phyloP scores from a whole-genome alignment of 2,113 vertebrate species.

The Anoura caudifer region DNA sequence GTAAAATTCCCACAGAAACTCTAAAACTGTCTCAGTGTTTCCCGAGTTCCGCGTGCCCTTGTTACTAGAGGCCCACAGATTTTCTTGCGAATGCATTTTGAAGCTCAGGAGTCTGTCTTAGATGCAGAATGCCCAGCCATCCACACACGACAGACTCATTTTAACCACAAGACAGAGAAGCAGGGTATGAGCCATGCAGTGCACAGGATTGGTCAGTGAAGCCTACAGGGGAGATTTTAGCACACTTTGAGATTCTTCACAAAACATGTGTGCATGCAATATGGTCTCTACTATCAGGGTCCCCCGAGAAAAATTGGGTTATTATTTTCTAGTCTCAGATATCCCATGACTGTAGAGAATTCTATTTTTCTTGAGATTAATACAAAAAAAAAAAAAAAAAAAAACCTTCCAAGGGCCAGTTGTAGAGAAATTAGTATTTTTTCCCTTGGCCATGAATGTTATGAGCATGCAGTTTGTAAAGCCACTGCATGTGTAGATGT shows the following conservation, averaged over 20 bases:
- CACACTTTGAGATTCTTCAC: rapidly evolving
- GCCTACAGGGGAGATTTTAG: rapidly evolving
- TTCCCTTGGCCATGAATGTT: neutral
- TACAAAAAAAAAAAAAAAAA: neutral
- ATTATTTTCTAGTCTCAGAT: neutral
- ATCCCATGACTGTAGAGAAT: neutral
- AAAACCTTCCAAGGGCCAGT: neutral
- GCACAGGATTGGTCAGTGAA: rapidly evolving
- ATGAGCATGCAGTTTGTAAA: neutral
- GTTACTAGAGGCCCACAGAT: neutral
- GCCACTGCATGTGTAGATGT: rapidly evolving
- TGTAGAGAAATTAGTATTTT: neutral
- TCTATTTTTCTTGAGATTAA: neutral
- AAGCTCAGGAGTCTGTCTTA: neutral
- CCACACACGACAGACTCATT: neutral
- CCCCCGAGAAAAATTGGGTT: too few relatives aligned
- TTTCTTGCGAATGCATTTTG: constrained; percentile 43
- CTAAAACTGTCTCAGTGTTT: constrained; percentile 57
- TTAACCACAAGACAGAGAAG: neutral
- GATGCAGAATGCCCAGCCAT: neutral
- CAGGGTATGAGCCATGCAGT: neutral
- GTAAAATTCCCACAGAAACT: constrained; percentile 67
- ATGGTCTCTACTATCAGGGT: rapidly evolving
- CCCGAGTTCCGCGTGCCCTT: constrained; percentile 23
- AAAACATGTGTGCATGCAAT: rapidly evolving